Evolutionary conservation across 2,888 invertebrate species (phyloP).

Genomic region (Amphipyra berbera): DNA sequence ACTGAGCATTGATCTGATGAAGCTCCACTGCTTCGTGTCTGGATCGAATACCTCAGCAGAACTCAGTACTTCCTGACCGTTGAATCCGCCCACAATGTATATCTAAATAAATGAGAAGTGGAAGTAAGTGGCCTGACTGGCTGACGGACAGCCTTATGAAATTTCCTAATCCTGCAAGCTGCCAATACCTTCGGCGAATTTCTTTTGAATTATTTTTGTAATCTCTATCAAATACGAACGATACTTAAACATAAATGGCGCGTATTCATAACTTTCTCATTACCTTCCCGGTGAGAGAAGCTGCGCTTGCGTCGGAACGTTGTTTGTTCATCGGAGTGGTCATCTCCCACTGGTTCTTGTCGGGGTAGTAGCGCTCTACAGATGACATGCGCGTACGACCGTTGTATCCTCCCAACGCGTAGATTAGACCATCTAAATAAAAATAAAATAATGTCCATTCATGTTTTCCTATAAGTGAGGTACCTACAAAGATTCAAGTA

Average conservation of each 20-base stretch:
- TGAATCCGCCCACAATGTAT: constrained; percentile 95
- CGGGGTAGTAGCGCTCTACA: constrained; percentile 94
- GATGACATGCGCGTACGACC: constrained; percentile 93
- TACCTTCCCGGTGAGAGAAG: constrained; percentile 91
- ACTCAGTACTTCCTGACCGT: constrained; percentile 93
- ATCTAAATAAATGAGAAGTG: constrained; percentile 79
- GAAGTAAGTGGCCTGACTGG: too few species aligned
- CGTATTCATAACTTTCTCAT: not conserved
- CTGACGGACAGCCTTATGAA: too few species aligned
- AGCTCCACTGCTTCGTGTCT: constrained; percentile 92
- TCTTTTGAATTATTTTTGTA: too few species aligned
- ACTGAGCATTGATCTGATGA: constrained; percentile 92
- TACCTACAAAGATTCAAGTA: not conserved
- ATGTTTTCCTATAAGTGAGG: too few species aligned
- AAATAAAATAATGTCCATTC: not conserved
- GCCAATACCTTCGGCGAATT: too few species aligned
- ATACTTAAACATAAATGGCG: too few species aligned
- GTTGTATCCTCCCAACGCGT: constrained; percentile 96
- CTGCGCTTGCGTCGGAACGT: constrained; percentile 94
- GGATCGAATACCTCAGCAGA: constrained; percentile 94
- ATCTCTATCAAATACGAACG: too few species aligned
- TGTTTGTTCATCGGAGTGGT: constrained; percentile 93
- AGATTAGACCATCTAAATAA: constrained; percentile 91
- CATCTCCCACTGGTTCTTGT: constrained; percentile 94
- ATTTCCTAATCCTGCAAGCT: too few species aligned